Conservation (phyloP, 1,140 invertebrate species). For the Lordiphosa collinella region DNA sequence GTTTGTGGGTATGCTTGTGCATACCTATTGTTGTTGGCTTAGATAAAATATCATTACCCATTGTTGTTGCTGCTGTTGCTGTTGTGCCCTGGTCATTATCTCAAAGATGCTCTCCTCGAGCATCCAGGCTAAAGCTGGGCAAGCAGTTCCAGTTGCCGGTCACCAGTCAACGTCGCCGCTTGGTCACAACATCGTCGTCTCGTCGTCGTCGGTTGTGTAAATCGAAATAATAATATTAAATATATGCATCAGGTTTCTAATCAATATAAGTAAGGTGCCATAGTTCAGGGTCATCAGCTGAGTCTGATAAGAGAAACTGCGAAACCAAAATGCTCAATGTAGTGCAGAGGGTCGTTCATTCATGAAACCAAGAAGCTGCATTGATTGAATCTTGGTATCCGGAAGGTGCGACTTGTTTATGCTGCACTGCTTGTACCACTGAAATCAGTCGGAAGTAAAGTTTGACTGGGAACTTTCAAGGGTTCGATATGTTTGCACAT, state of each 20-base stretch:
- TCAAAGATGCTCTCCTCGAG: slow-evolving; percentile 3
- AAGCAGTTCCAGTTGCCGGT: slow-evolving; percentile 41
- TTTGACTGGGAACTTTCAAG: no score
- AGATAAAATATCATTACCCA: slow-evolving; percentile 2
- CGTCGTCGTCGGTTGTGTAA: slow-evolving; percentile 21
- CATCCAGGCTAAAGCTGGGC: slow-evolving; percentile 38
- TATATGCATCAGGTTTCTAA: neutral
- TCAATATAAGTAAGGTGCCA: neutral
- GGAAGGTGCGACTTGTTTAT: no score
- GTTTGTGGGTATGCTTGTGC: slow-evolving; percentile 1
- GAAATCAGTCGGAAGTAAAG: no score
- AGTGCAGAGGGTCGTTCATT: no score
- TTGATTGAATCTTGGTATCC: no score
- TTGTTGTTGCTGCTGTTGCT: slow-evolving; percentile 1
- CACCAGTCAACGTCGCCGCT: slow-evolving; percentile 30
- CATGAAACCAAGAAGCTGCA: no score
- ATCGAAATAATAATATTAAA: neutral
- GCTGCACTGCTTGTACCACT: no score
- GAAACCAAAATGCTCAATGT: no score
- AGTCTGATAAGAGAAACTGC: no score
- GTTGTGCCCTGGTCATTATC: slow-evolving; percentile 9
- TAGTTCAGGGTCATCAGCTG: slow-evolving; percentile 4
- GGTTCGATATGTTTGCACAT: no score
- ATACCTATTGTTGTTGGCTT: neutral
- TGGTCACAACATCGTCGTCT: no score